phyloP scores from a whole-genome alignment of 2,113 vertebrate genomes.

The Ageneiosus marmoratus region DNA sequence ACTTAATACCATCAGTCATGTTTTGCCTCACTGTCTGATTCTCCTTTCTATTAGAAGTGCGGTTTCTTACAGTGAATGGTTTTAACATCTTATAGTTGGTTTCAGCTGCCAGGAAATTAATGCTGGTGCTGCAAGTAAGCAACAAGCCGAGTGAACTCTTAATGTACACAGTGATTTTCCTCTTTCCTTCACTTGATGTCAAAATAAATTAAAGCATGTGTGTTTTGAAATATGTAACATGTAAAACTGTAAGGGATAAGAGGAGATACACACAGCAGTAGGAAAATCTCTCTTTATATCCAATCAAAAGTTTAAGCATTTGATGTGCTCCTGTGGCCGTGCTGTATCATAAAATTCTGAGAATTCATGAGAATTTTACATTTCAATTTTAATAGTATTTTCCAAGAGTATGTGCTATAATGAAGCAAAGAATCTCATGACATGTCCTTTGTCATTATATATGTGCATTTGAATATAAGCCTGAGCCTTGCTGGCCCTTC shows the following conservation, averaged over 20 bases:
- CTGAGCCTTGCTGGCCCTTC: background rate
- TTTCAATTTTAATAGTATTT: background rate
- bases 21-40: slow-evolving; percentile 14
- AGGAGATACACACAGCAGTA: background rate
- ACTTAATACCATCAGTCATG: background rate
- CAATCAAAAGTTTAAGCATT: background rate
- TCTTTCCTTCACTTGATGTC: slow-evolving; percentile 3
- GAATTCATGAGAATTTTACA: background rate
- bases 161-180: slow-evolving; percentile 4
- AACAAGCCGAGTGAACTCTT: background rate
- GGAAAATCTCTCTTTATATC: background rate
- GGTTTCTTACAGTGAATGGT: slow-evolving; percentile 39
- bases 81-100: slow-evolving; percentile 35
- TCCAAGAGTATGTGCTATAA: background rate
- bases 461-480: background rate
- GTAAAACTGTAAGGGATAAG: background rate
- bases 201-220: background rate
- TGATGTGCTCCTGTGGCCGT: background rate
- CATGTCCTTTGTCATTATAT: background rate
- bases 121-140: background rate
- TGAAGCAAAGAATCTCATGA: background rate
- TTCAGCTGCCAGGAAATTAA: slow-evolving; percentile 41
- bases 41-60: background rate
- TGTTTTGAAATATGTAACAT: background rate
- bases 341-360: background rate